Conservation (phyloP, 2,797 vertebrate genomes). For the Remorina albescens region DNA sequence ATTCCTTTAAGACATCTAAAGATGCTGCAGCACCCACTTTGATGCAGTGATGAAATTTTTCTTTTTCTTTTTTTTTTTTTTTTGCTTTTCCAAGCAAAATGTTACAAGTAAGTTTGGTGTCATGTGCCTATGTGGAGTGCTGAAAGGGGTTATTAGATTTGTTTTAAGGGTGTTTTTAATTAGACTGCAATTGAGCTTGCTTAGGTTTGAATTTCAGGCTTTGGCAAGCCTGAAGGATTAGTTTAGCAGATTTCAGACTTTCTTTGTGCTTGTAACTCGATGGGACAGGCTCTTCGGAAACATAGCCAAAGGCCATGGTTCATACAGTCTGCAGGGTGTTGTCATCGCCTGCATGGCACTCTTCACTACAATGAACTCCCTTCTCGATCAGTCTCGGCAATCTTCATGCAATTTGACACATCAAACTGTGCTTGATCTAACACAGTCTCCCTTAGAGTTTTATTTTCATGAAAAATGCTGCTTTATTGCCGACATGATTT, state of each 20-base stretch:
- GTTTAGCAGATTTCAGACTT: slow-evolving; percentile 50
- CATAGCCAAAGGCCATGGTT: slow-evolving; percentile 44
- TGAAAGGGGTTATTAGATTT: slow-evolving; percentile 43
- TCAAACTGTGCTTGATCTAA: slow-evolving; percentile 13
- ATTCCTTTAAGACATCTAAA: not conserved
- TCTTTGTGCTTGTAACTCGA: slow-evolving; percentile 45
- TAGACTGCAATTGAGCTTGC: slow-evolving; percentile 27
- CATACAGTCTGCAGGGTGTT: slow-evolving; percentile 25
- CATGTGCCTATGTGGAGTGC: slow-evolving; percentile 10
- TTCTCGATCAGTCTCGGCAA: slow-evolving; percentile 5
- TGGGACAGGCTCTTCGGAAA: slow-evolving; percentile 46
- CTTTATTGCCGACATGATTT: slow-evolving; percentile 23
- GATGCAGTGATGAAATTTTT: too few species aligned
- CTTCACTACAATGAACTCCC: slow-evolving; percentile 11
- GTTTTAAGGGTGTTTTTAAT: slow-evolving; percentile 57
- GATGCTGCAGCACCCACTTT: not conserved
- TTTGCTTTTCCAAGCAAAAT: slow-evolving; percentile 8
- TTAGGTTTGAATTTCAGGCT: slow-evolving; percentile 68
- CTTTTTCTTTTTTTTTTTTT: not conserved
- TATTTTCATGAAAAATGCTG: slow-evolving; percentile 25
- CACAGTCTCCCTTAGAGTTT: not conserved
- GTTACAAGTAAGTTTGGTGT: slow-evolving; percentile 12
- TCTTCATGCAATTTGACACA: slow-evolving; percentile 16
- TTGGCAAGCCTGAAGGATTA: slow-evolving; percentile 40
- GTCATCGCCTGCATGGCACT: slow-evolving; percentile 5